These are phyloP conservation scores for Dasypolia templi DNA, from an alignment of 2,888 invertebrate species.

Conservation along the genomic window DNA sequence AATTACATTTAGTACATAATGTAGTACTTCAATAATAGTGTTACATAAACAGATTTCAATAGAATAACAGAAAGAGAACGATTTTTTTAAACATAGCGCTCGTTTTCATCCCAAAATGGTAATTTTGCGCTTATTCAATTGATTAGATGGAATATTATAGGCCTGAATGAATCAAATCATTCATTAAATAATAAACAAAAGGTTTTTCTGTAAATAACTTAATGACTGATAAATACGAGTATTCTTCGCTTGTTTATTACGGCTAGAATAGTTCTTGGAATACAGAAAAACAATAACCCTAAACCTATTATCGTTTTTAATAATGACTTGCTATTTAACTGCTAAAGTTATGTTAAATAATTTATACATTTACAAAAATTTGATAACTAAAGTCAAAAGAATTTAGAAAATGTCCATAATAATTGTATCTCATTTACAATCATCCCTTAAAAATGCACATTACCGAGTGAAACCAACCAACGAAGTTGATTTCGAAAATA, in stretches of 20 bases:
- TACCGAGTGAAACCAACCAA: constrained; percentile 73
- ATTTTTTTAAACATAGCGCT: not conserved
- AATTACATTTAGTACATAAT: constrained; percentile 44
- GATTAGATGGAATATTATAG: not conserved
- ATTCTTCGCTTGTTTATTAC: not conserved
- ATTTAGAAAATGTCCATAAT: not conserved
- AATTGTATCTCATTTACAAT: constrained; percentile 19
- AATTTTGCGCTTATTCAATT: not conserved
- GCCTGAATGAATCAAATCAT: too few species aligned
- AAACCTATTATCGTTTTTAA: not conserved
- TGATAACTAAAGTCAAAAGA: not conserved
- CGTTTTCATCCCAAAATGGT: not conserved
- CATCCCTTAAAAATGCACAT: constrained; percentile 63
- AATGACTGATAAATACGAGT: not conserved
- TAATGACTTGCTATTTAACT: not conserved
- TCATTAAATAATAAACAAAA: too few species aligned
- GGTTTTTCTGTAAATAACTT: not conserved
- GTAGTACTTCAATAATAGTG: constrained; percentile 21
- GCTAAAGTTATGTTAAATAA: not conserved
- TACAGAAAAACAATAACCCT: not conserved
- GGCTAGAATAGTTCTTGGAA: not conserved
- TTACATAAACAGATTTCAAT: constrained; percentile 18
- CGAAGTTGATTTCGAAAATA: constrained; percentile 74
- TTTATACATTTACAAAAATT: not conserved
- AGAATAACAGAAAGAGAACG: not conserved